Percentiles rank a stretch among this genome's conserved stretches.
Conservation (phyloP, 1,140 invertebrate genomes). For the Thaumatotibia leucotreta region DNA sequence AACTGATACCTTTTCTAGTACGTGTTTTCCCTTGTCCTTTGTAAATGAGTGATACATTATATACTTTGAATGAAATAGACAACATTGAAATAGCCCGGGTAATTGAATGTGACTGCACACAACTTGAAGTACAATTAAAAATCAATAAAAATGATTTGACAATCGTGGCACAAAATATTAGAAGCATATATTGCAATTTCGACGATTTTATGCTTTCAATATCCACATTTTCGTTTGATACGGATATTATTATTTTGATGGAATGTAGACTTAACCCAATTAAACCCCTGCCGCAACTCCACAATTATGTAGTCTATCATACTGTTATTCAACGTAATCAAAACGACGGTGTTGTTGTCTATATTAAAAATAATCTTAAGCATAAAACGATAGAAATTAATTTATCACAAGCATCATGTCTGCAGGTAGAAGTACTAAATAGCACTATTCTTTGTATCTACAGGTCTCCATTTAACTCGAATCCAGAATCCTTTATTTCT, state of each 20-base stretch:
- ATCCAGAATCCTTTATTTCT: neutral
- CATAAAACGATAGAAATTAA: neutral
- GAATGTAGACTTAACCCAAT: slow-evolving; percentile 1
- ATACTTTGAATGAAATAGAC: neutral
- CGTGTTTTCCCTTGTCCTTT: too few species aligned
- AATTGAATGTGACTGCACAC: neutral
- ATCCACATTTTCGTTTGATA: neutral
- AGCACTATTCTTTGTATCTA: neutral
- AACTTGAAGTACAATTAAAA: neutral
- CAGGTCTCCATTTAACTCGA: neutral
- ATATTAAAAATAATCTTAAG: neutral
- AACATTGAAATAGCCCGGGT: neutral
- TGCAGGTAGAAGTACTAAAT: neutral
- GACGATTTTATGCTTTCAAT: neutral
- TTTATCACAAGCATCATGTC: neutral
- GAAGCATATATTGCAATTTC: slow-evolving; percentile 2
- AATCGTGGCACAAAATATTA: neutral
- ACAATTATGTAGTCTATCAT: neutral
- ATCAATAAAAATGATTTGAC: neutral
- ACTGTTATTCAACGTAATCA: neutral
- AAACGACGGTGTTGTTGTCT: neutral
- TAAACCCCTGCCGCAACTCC: neutral
- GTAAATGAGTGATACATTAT: neutral
- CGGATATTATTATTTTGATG: neutral
- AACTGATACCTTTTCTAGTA: too few species aligned